Conservation (phyloP, 1,140 invertebrate species). For the Dendrolimus kikuchii region DNA sequence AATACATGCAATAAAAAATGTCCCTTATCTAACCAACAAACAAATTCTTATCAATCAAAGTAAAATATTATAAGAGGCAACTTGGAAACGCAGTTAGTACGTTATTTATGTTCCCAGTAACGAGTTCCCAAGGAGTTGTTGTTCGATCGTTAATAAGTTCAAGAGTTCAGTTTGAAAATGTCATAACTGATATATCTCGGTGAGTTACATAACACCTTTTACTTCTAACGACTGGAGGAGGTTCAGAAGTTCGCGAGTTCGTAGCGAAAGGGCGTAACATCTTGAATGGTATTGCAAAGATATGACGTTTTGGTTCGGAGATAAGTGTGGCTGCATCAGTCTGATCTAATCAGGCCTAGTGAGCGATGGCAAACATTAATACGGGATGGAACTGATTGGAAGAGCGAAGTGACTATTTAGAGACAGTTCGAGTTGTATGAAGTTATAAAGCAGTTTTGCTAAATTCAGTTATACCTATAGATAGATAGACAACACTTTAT, state of each 20-base stretch:
- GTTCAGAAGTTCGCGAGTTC: constrained; percentile 5
- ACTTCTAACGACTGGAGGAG: background rate
- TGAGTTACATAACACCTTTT: constrained; percentile 10
- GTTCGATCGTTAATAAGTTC: constrained; percentile 48
- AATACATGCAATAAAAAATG: too few species aligned
- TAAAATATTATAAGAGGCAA: background rate
- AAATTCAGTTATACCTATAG: background rate
- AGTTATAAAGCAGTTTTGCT: background rate
- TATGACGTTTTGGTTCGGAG: constrained; percentile 11
- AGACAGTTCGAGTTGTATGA: constrained; percentile 9
- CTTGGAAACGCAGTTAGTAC: constrained; percentile 22
- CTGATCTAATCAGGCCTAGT: constrained; percentile 26
- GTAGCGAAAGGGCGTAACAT: constrained; percentile 22
- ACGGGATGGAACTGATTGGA: constrained; percentile 21
- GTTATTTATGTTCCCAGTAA: constrained; percentile 43
- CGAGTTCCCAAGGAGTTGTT: constrained; percentile 41
- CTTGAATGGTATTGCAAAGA: constrained; percentile 5
- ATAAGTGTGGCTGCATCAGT: constrained; percentile 9
- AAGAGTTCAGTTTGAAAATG: constrained; percentile 26
- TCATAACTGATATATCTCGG: constrained; percentile 21
- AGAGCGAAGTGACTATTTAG: constrained; percentile 18
- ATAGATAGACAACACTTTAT: background rate
- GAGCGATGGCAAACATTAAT: constrained; percentile 32
- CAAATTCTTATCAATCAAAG: too few species aligned
- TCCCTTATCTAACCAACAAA: too few species aligned